Evolutionary conservation across 2,113 vertebrate species (phyloP).

Genomic region (Polypterus bichir): DNA sequence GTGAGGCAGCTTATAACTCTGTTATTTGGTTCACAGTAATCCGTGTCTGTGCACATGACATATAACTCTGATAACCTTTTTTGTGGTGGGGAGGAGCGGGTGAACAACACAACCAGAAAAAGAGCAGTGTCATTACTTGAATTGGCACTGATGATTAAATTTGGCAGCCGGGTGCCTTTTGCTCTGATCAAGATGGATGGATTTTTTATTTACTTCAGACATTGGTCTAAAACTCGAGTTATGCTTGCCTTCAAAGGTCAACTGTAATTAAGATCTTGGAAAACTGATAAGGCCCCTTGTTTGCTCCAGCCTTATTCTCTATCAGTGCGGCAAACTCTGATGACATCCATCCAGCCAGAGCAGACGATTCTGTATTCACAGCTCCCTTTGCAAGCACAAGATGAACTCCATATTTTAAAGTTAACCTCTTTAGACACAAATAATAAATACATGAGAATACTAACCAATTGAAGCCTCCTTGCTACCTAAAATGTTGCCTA

Average conservation of each 20-base stretch:
- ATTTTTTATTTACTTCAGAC: conserved; percentile 22
- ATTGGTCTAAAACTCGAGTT: conserved; percentile 10
- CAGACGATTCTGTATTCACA: background rate
- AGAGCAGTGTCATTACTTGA: conserved; percentile 20
- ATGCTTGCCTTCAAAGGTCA: conserved; percentile 23
- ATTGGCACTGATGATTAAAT: conserved; percentile 19
- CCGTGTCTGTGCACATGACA: too few relatives aligned
- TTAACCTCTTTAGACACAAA: too few relatives aligned
- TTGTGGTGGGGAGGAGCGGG: too few relatives aligned
- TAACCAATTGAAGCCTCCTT: too few relatives aligned
- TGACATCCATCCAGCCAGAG: background rate
- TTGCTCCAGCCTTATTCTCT: background rate
- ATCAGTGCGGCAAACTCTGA: background rate
- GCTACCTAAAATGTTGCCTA: too few relatives aligned
- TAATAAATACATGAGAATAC: too few relatives aligned
- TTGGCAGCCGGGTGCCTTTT: conserved; percentile 19
- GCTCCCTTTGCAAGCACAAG: too few relatives aligned
- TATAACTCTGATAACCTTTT: too few relatives aligned
- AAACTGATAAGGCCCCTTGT: conserved; percentile 13
- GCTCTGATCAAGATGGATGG: conserved; percentile 32
- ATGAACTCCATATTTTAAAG: too few relatives aligned
- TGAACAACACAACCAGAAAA: conserved; percentile 2
- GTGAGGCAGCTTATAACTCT: too few relatives aligned
- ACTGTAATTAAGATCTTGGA: conserved; percentile 23
- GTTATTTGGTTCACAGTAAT: too few relatives aligned